Base-by-base conservation (phyloP, 2,113 vertebrate genomes). In the Microtus montanus region DNA sequence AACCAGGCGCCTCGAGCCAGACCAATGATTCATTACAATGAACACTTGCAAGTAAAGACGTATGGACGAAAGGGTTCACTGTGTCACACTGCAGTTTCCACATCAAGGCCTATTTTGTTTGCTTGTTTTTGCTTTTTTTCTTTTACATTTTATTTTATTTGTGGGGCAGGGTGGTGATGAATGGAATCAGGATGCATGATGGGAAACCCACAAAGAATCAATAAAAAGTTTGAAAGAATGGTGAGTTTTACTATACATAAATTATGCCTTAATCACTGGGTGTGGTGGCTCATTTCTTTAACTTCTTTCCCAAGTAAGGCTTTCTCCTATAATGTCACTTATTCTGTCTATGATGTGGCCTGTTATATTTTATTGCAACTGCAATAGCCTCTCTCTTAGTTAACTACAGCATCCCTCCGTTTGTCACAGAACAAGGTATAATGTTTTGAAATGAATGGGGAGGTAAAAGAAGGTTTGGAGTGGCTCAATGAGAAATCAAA, bases 171-270 rank as follows among this genome's bases (percentile, higher is more conserved):
- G 19, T 2, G 58, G 58, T 58, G 58, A 58, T 70, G 33, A 19
- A 19, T 70, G 68, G 68, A 35, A 35, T n/a, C 1, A 7, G 68
- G 33, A 70, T 70, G 68, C 68, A 35, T 70, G 68, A n/a, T 70
- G 68, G 15, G 33, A 70, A 35, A n/a, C 8, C 68, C 33, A 70
- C 68, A n/a, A 70, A 70, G 68, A 70, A 70, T 70, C 68, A 35
- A n/a, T 70, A 70, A 15, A n/a, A n/a, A n/a, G 68, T 35, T 70
- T 70, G 68, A n/a, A 70, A 94, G 58, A 92, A 85, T 70, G 30
- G 26, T 82, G 52, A 93, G 84, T 90, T 96, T 96, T 86, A 52
- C 22, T 82, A 38, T 35, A 68, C 88, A 28, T 94, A 91, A 95
- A 91, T 74, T 89, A 78, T 74, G 83, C 74, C 7, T 78, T 58